Evolutionary conservation across 2,888 invertebrate species (phyloP).

Genomic region (Thymelicus acteon): DNA sequence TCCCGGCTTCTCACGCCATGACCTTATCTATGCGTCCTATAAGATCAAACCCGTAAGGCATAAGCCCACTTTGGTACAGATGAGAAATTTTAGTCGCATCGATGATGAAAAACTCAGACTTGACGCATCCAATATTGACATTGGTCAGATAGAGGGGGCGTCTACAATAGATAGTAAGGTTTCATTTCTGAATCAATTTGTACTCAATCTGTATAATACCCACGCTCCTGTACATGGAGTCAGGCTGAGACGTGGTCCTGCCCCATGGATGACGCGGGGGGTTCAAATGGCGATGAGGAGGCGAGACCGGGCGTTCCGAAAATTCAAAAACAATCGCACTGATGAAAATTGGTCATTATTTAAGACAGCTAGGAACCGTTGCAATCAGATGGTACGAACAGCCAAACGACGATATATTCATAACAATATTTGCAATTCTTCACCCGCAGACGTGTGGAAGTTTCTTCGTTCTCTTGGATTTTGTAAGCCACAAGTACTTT

Average conservation of each 20-base stretch:
- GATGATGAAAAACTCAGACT: background rate
- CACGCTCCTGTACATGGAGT: background rate
- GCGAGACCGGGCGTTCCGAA: background rate
- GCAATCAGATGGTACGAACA: background rate
- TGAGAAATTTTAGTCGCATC: background rate
- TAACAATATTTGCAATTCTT: background rate
- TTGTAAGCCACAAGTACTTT: background rate
- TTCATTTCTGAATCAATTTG: background rate
- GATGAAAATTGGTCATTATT: background rate
- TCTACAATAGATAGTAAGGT: background rate
- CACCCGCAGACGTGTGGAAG: background rate
- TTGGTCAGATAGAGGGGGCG: background rate
- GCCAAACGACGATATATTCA: background rate
- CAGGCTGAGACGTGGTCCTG: background rate
- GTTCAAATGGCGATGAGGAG: background rate
- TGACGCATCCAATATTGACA: background rate
- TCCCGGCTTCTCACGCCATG: background rate
- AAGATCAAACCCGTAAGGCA: background rate
- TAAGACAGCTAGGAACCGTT: background rate
- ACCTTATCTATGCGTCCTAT: background rate
- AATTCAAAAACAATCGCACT: background rate
- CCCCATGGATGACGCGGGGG: background rate
- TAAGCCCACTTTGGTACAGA: no score
- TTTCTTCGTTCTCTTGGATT: background rate
- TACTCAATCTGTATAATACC: background rate